Evolutionary conservation across 2,888 invertebrate species (phyloP).

Genomic region (Rhagophthalmus giganteus): DNA sequence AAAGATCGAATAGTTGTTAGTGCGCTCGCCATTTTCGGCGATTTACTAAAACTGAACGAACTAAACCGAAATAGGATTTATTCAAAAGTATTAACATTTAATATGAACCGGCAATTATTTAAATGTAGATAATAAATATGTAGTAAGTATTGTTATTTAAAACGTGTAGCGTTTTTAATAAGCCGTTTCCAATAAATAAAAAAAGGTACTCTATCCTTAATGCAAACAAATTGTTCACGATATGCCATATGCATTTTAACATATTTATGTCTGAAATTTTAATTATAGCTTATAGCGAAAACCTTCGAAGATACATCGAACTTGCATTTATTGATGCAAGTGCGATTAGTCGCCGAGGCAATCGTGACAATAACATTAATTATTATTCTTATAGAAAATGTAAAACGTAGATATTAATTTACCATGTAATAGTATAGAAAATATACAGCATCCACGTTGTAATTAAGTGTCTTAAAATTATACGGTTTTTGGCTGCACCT

Average conservation of each 20-base stretch:
- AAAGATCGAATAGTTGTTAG: slow-evolving; percentile 4
- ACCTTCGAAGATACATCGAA: slow-evolving; percentile 22
- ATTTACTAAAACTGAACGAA: too few relatives aligned
- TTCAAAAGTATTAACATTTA: not conserved
- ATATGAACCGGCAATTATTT: too few relatives aligned
- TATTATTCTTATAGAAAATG: slow-evolving; percentile 1
- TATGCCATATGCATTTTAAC: slow-evolving; percentile 11
- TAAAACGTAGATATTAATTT: slow-evolving; percentile 33
- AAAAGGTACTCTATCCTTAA: too few relatives aligned
- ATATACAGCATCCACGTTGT: slow-evolving; percentile 46
- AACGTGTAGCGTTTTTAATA: too few relatives aligned
- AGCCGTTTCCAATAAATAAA: too few relatives aligned
- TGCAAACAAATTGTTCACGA: too few relatives aligned
- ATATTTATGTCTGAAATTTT: slow-evolving; percentile 8
- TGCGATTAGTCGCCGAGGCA: too few relatives aligned
- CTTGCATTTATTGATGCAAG: slow-evolving; percentile 8
- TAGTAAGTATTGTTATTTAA: too few relatives aligned
- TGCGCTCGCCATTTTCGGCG: slow-evolving; percentile 4
- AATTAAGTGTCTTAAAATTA: slow-evolving; percentile 49
- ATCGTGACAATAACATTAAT: too few relatives aligned
- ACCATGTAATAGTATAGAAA: slow-evolving; percentile 42
- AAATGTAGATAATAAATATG: too few relatives aligned
- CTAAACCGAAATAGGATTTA: too few relatives aligned
- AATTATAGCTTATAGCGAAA: slow-evolving; percentile 5
- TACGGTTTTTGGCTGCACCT: slow-evolving; percentile 50